Base-by-base conservation (phyloP, 2,888 invertebrate genomes). In the Carpatolechia fugitivella region DNA sequence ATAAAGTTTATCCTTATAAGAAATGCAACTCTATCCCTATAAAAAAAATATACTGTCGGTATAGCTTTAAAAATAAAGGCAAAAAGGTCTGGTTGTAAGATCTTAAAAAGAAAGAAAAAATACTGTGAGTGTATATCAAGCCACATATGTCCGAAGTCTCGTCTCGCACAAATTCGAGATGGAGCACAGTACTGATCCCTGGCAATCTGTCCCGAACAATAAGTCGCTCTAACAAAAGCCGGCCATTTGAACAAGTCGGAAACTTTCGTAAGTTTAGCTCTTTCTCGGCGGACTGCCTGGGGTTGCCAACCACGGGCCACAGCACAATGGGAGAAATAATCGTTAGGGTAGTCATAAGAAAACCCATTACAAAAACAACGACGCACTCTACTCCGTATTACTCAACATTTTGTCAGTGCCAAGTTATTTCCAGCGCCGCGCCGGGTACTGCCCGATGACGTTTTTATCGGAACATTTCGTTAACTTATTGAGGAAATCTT, bases 251-350 rank as follows among this genome's bases (percentile, higher is more conserved):
- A 89, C 88, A 83, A 89, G 86, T 86, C 83, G 85, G 82, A 80
- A 88, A 90, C 85, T 89, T 90, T 88, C 86, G 89, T 86, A 85
- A 88, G 87, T 85, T 87, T 80, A 84, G 87, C 85, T 87, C 85
- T 85, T 84, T 85, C 86, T 82, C 75, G 66, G 78, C 80, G 80
- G 72, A 80, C 83, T 88, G 88, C 87, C 88, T 88, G 74, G 77
- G 74, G 74, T 70, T 76, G 76, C 76, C 72, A 74, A 72, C 76
- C 44, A 6, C 29, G 44, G 44, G 75, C 76, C 72, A 74, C 72
- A 75, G 75, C 82, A 86, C 89, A 89, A 87, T 87, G 77, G 84
- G 72, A 71, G 78, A 76, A 80, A 86, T 89, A 87, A 89, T 89
- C 86, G 88, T 88, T 88, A 87, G 85, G 84, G 82, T 77, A 81